Conservation (phyloP, 2,113 vertebrate genomes). For the Pterocles burchelli region DNA sequence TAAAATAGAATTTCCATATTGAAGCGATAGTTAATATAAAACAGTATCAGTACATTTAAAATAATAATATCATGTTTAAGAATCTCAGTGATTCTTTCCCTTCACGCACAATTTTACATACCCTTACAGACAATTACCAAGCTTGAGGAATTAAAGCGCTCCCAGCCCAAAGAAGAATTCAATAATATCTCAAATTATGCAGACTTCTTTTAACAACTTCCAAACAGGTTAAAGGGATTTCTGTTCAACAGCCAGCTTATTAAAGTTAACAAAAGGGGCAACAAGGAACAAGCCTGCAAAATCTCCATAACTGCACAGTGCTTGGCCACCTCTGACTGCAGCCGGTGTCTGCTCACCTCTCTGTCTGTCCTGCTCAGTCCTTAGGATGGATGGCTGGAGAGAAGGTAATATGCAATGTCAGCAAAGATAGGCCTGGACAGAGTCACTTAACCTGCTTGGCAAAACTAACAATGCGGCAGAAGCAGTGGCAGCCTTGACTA, state of each 20-base stretch:
- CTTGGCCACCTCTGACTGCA: not conserved
- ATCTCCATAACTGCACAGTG: not conserved
- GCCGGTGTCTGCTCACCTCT: not conserved
- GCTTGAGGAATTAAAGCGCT: constrained; percentile 42
- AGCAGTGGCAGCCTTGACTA: not conserved
- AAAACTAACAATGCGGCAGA: not conserved
- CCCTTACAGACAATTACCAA: constrained; percentile 7
- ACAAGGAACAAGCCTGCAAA: not conserved
- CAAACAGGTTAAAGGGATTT: constrained; percentile 53
- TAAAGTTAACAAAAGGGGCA: not conserved
- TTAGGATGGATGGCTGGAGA: not conserved
- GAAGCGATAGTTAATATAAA: constrained; percentile 5
- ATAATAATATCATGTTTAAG: not conserved
- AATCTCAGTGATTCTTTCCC: constrained; percentile 10
- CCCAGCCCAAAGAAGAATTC: constrained; percentile 21
- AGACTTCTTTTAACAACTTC: constrained; percentile 7
- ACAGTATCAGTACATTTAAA: not conserved
- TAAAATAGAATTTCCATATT: not conserved
- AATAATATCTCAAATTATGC: constrained; percentile 53
- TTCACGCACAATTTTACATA: constrained; percentile 27
- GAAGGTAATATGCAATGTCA: not conserved
- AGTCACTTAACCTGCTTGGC: not conserved
- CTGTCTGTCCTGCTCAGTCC: not conserved
- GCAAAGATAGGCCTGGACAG: not conserved
- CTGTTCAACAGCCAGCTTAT: constrained; percentile 14